Evolutionary conservation across 2,113 vertebrate species (phyloP).

Genomic region (Alexandromys fortis): DNA sequence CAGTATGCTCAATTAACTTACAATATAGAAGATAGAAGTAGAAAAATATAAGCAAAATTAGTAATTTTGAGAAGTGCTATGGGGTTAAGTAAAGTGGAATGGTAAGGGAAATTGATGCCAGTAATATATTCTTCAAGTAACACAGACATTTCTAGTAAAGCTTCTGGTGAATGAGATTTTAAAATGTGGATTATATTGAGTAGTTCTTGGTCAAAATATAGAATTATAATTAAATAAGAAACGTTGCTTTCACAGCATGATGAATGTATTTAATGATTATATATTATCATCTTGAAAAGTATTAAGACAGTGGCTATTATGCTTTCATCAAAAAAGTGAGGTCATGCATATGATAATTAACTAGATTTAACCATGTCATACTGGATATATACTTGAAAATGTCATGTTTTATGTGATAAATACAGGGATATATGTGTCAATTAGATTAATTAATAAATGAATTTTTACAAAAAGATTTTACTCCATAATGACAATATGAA

Average conservation of each 20-base stretch:
- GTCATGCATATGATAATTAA: not conserved
- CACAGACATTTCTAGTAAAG: not conserved
- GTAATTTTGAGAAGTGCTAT: slow-evolving; percentile 16
- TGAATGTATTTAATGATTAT: not conserved
- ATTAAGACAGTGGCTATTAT: not conserved
- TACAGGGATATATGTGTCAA: not conserved
- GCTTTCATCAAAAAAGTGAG: not conserved
- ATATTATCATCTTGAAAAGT: not conserved
- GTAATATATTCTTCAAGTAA: not conserved
- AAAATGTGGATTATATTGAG: not conserved
- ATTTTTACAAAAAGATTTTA: not conserved
- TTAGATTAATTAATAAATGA: not conserved
- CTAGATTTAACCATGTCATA: not conserved
- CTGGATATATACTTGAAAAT: not conserved
- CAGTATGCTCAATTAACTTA: not conserved
- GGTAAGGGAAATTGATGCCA: not conserved
- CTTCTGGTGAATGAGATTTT: not conserved
- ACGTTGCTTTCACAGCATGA: not conserved
- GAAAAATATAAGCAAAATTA: slow-evolving; percentile 42
- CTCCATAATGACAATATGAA: not conserved
- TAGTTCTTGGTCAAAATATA: not conserved
- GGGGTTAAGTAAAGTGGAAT: not conserved
- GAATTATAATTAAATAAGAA: not conserved
- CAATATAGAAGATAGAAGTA: not conserved
- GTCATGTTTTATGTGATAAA: not conserved